A percentile compares a stretch with the other conserved stretches of the same genome.
Evolutionary conservation across 2,797 vertebrate genomes (phyloP).

Genomic region (Eulemur coronatus): DNA sequence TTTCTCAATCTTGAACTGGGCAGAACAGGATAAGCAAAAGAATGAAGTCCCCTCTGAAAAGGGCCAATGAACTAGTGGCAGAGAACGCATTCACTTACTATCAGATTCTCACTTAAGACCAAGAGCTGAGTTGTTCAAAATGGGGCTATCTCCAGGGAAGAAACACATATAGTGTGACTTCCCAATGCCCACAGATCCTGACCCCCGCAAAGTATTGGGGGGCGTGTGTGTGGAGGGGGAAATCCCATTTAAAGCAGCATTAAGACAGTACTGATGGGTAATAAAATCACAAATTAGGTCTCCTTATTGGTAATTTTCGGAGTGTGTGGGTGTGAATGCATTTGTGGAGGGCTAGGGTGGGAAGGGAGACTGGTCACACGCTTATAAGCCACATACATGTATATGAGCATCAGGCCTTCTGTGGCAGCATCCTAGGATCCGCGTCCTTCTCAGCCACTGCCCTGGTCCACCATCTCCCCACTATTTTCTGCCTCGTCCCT

Average conservation of each 20-base stretch:
- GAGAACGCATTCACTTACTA: not conserved
- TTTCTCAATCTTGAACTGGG: slow-evolving; percentile 20
- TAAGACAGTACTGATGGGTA: not conserved
- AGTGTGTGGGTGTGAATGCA: not conserved
- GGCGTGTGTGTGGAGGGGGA: too few relatives aligned
- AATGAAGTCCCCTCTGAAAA: slow-evolving; percentile 14
- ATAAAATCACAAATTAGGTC: slow-evolving; percentile 36
- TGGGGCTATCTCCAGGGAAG: not conserved
- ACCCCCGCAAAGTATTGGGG: not conserved
- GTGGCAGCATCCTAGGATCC: not conserved
- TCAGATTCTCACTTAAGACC: slow-evolving; percentile 25
- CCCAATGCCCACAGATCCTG: not conserved
- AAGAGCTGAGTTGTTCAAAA: slow-evolving; percentile 47
- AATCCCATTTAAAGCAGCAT: slow-evolving; percentile 27
- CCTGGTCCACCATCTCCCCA: not conserved
- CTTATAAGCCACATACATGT: not conserved
- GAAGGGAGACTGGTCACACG: not conserved
- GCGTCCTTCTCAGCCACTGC: not conserved
- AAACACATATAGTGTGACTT: slow-evolving; percentile 29
- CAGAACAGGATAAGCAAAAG: slow-evolving; percentile 35
- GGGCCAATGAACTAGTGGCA: not conserved
- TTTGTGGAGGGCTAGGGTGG: not conserved
- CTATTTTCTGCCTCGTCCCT: not conserved
- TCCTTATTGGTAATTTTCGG: slow-evolving; percentile 6
- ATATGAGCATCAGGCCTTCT: not conserved